phyloP scores from a whole-genome alignment of 2,113 vertebrate genomes.

The Strigops habroptila region DNA sequence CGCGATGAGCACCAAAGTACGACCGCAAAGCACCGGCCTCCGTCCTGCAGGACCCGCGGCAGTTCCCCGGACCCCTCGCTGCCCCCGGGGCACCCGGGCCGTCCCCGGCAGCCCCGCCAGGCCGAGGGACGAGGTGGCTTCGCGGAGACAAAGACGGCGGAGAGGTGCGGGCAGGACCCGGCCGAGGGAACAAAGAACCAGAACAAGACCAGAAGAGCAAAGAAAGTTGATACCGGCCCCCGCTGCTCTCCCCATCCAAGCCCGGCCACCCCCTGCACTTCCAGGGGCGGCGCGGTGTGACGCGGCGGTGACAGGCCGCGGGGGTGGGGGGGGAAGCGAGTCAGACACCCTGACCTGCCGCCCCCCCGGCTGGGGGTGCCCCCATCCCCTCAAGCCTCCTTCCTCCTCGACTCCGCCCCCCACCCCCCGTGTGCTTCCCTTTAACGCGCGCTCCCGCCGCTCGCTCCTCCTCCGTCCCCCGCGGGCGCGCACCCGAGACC shows the following conservation, averaged over 20 bases:
- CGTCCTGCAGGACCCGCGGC: background rate
- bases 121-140: background rate
- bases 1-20: rapidly evolving
- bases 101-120: background rate
- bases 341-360: background rate
- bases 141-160: slow-evolving; percentile 4
- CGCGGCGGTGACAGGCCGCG: no score
- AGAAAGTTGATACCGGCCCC: slow-evolving; percentile 24
- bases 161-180: background rate
- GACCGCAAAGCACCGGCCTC: background rate
- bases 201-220: background rate
- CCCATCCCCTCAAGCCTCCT: background rate
- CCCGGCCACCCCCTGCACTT: background rate
- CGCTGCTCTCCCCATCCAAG: background rate
- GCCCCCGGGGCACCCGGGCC: background rate
- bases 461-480: background rate
- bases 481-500: background rate
- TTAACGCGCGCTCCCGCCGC: slow-evolving; percentile 3
- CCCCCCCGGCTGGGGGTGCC: background rate
- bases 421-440: background rate
- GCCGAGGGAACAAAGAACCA: background rate
- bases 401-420: background rate
- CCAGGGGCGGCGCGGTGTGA: no score
- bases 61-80: background rate
- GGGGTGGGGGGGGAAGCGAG: background rate